Base-by-base conservation (phyloP, 1,140 invertebrate species). In the Camponotus pennsylvanicus region DNA sequence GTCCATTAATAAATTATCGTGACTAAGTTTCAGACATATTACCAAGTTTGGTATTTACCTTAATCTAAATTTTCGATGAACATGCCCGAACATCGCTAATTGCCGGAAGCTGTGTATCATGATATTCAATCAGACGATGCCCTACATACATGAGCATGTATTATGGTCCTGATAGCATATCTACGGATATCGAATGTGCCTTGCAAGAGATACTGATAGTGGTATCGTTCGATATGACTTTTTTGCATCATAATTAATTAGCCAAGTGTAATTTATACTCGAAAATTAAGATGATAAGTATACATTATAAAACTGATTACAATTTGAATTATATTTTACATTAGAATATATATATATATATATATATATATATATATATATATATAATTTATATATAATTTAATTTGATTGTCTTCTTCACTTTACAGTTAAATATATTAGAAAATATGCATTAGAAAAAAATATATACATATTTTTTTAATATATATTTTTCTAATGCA, bases 31-130 rank as follows among this genome's bases (percentile, higher is more conserved):
- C 71, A 77, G 32, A 45, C 82, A 87, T 82, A 79, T 84, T 66
- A 45, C 73, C 55, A 64, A 90, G 80, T 83, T 75, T 18, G 49
- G 55, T 79, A 86, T 69, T 86, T 88, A 69, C 77, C 86, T 90
- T 85, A 71, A 85, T 80, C 63, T 73, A 76, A 89, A 89, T 89
- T 89, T 87, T 78, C 84, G 79, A 78, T 85, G 88, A 89, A 55
- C 45, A 57, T 61, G 9, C 37, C 52, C 59, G 59, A 69, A 61
- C 71, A 57, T 69, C 52, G 75, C 88, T 89, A 89, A 89, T 89
- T 84, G 64, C 37, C 76, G 32, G 55, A n/a, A 42, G 83, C 77
- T 59, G 85, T 89, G 71, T 85, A 88, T 89, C 86, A 73, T 66
- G 82, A 21, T 42, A 67, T 49, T 66, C 87, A 88, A 89, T 89